These are phyloP conservation scores for Acrobasis suavella DNA, from an alignment of 2,888 invertebrate species.

Conservation along the genomic window DNA sequence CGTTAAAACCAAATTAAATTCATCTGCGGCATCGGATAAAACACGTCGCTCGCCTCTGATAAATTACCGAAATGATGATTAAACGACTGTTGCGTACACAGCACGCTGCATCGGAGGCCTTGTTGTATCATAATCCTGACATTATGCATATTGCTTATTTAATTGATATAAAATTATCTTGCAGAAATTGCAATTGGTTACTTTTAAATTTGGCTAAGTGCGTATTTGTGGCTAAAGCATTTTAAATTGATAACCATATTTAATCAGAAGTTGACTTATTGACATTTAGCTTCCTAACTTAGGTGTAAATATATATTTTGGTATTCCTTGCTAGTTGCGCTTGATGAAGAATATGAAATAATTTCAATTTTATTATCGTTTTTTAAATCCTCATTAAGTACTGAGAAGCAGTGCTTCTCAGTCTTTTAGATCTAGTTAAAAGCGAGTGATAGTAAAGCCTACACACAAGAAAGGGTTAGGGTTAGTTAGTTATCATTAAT, in stretches of 20 bases:
- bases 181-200: constrained; percentile 32
- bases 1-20: constrained; percentile 78
- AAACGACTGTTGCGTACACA: constrained; percentile 63
- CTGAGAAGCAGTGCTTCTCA: too few relatives aligned
- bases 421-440: too few relatives aligned
- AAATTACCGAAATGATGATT: constrained; percentile 74
- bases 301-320: too few relatives aligned
- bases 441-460: too few relatives aligned
- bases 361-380: too few relatives aligned
- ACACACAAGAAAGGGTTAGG: too few relatives aligned
- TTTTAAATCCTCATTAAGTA: too few relatives aligned
- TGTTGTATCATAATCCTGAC: constrained; percentile 44
- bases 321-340: too few relatives aligned
- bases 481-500: too few relatives aligned
- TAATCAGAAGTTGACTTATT: neutral
- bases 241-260: neutral
- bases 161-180: constrained; percentile 48
- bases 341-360: too few relatives aligned
- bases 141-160: constrained; percentile 47
- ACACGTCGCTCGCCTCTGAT: constrained; percentile 71
- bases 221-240: neutral
- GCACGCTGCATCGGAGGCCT: constrained; percentile 38
- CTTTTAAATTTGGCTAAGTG: constrained; percentile 28
- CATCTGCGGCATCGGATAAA: constrained; percentile 73
- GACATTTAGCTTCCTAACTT: too few relatives aligned